These are phyloP conservation scores for Antheraea assamensis DNA, from an alignment of 2,888 invertebrate species.

Conservation along the genomic window DNA sequence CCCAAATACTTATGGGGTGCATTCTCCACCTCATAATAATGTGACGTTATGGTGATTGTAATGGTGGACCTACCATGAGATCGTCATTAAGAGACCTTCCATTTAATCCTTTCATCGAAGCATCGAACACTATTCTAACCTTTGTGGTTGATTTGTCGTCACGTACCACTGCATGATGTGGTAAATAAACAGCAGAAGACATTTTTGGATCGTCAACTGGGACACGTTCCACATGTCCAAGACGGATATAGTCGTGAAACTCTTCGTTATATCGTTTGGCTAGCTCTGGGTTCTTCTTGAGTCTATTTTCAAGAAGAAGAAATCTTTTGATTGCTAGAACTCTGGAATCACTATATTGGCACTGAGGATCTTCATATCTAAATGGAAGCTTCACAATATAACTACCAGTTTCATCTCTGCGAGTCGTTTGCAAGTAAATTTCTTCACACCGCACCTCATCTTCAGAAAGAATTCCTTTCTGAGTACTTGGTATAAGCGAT, in stretches of 20 bases:
- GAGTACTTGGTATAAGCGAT: not conserved
- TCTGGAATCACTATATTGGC: conserved; percentile 3
- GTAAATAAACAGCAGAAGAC: conserved; percentile 29
- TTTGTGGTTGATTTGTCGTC: conserved; percentile 32
- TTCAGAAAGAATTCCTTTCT: conserved; percentile 3
- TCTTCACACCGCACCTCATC: not conserved
- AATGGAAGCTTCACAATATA: not conserved
- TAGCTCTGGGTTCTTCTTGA: conserved; percentile 1
- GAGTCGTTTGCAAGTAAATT: not conserved
- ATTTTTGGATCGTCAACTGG: conserved; percentile 32
- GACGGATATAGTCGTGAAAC: conserved; percentile 32
- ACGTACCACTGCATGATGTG: conserved; percentile 37
- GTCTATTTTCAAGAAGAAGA: conserved; percentile 1
- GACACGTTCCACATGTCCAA: conserved; percentile 13
- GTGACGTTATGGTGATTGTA: conserved; percentile 19
- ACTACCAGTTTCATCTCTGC: not conserved
- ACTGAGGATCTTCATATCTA: not conserved
- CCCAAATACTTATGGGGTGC: conserved; percentile 15
- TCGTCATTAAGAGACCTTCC: conserved; percentile 22
- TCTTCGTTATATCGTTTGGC: conserved; percentile 20
- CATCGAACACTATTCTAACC: conserved; percentile 33
- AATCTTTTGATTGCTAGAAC: not conserved
- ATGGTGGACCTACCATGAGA: conserved; percentile 19
- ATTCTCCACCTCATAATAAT: conserved; percentile 21
- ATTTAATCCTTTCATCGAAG: conserved; percentile 20